Base-by-base conservation (phyloP, 2,113 vertebrate species). In the Phalacrocorax pelagicus region DNA sequence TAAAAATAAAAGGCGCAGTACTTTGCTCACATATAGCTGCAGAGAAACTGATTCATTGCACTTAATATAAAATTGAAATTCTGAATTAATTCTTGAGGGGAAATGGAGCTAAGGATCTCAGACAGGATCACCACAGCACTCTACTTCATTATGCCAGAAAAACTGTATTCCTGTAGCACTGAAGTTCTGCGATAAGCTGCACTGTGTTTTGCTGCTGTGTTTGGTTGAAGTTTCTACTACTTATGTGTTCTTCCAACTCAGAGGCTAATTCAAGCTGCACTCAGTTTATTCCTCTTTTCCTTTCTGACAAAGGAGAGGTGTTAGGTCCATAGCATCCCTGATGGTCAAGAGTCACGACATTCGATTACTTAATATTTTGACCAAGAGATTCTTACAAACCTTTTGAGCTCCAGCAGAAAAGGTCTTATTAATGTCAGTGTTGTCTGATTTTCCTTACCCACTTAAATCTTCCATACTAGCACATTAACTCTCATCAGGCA, bases 1-100 rank as follows among this genome's bases (percentile, higher is more conserved):
- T 88, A 94, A 95, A 97, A 96, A 96, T 96, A 94, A 86, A 90
- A 81, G 21, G 12, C 47, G 1, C 38, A 70, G 55, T 78, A 36
- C 59, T 90, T 59, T 67, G 70, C 54, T 88, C 90, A 92, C 22
- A 71, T 44, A 71, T 54, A 88, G 59, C 80, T 92, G 66, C 73
- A 71, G 36, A 91, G 72, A 91, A 86, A 93, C 86, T 86, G 73
- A 94, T 88, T 92, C 88, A 93, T 79, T 93, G 69, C 55, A 34
- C 36, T 78, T 71, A 88, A 92, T 81, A 88, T 66, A 78, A 77
- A 93, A 86, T 8, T 65, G 57, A 89, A 93, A 81, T 84, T 83
- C 74, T 70, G 71, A 77, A 70, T 51, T 72, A 52, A 77, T 87
- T 90, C 80, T 81, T 2, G 0, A 73, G 47, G 38, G 65, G 21